Percentiles rank a stretch among this genome's conserved stretches.
phyloP scores from a whole-genome alignment of 2,888 invertebrate species.

The Oligia fasciuncula region DNA sequence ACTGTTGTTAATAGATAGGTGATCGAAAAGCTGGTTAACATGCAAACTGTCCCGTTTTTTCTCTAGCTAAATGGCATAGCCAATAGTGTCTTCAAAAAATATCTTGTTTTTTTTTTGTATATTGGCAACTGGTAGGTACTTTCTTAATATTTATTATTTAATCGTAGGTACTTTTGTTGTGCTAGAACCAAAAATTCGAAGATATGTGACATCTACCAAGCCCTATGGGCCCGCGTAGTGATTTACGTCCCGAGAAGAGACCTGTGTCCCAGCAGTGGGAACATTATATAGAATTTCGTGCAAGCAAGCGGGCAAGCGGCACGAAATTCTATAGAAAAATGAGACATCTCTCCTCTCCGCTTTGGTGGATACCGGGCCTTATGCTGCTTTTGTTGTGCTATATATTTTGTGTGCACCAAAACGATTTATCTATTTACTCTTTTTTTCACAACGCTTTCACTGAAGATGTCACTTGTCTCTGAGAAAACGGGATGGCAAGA shows the following conservation, averaged over 20 bases:
- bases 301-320: no score
- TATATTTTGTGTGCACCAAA: not conserved
- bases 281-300: no score
- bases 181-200: no score
- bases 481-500: constrained; percentile 12
- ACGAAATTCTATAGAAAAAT: no score
- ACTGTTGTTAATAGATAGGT: constrained; percentile 8
- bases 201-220: no score
- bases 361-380: no score
- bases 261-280: no score
- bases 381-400: no score
- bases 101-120: not conserved
- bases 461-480: not conserved
- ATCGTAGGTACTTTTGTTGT: not conserved
- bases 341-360: no score
- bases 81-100: not conserved
- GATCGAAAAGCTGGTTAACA: not conserved
- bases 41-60: constrained; percentile 1
- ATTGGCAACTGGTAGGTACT: not conserved
- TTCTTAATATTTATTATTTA: not conserved
- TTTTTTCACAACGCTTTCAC: not conserved
- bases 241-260: no score
- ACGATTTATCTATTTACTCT: not conserved
- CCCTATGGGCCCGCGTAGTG: no score
- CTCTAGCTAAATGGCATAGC: not conserved